Evolutionary conservation across 2,888 invertebrate genomes (phyloP).

Genomic region (Miltochrista miniata): DNA sequence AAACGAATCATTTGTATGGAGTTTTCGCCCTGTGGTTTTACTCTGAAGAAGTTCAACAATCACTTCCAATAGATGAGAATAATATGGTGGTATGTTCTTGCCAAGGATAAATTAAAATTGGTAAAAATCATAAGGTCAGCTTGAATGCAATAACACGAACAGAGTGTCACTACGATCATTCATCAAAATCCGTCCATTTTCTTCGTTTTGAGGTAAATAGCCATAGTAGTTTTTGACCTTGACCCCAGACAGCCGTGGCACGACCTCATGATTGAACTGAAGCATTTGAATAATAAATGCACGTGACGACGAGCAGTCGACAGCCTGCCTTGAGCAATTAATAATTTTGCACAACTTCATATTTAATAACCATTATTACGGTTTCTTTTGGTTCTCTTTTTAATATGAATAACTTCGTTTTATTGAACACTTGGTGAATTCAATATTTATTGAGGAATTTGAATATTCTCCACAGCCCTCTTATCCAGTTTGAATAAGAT

Average conservation of each 20-base stretch:
- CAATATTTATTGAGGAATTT: background rate
- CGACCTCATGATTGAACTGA: slow-evolving; percentile 41
- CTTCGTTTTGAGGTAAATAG: slow-evolving; percentile 26
- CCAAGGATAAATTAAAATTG: background rate
- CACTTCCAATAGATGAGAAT: too few species aligned
- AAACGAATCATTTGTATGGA: too few species aligned
- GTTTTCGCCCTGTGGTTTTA: too few species aligned
- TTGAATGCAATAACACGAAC: background rate
- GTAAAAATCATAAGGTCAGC: too few species aligned
- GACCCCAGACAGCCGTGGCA: slow-evolving; percentile 24
- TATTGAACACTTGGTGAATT: background rate
- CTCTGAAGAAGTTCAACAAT: too few species aligned
- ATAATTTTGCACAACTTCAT: slow-evolving; percentile 42
- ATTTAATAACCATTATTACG: slow-evolving; percentile 32
- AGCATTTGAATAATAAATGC: slow-evolving; percentile 53
- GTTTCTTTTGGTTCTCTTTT: slow-evolving; percentile 26
- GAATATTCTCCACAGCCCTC: too few species aligned
- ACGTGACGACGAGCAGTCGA: slow-evolving; percentile 38
- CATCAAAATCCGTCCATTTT: slow-evolving; percentile 12
- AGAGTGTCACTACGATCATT: slow-evolving; percentile 3
- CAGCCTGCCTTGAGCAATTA: slow-evolving; percentile 37
- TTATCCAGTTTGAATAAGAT: too few species aligned
- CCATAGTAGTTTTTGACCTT: slow-evolving; percentile 31
- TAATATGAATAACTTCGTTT: slow-evolving; percentile 23
- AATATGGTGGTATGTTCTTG: background rate